Evolutionary conservation across 2,113 vertebrate species (phyloP).

Genomic region (Callospermophilus lateralis): DNA sequence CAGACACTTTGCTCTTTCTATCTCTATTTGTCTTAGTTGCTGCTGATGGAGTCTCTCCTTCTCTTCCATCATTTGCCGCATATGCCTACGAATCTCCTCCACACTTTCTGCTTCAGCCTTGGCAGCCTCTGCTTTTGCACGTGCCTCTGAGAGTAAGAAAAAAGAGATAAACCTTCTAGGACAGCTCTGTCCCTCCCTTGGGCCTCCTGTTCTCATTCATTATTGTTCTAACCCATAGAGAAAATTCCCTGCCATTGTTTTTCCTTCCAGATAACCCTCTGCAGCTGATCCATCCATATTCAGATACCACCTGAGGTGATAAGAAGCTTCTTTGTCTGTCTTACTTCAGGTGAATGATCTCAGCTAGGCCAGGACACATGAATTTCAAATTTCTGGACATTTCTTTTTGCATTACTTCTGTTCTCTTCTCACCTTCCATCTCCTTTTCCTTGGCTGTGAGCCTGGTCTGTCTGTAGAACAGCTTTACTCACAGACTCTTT

Average conservation of each 20-base stretch:
- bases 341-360: not conserved
- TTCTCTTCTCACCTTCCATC: constrained; percentile 71
- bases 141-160: constrained; percentile 24
- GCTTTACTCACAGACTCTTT: constrained; percentile 54
- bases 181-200: not conserved
- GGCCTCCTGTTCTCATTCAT: not conserved
- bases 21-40: constrained; percentile 32
- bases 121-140: not conserved
- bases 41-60: not conserved
- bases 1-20: fast-evolving
- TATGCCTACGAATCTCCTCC: not conserved
- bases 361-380: not conserved
- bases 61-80: not conserved
- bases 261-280: not conserved
- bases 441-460: constrained; percentile 57
- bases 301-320: not conserved
- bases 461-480: constrained; percentile 72
- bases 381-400: not conserved
- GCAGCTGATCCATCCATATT: not conserved
- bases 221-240: not conserved
- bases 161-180: not conserved
- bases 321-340: not conserved
- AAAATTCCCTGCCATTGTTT: not conserved
- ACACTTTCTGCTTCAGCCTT: not conserved
- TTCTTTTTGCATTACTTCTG: not conserved